phyloP scores from a whole-genome alignment of 2,113 vertebrate species.

The Zosterops hypoxanthus region DNA sequence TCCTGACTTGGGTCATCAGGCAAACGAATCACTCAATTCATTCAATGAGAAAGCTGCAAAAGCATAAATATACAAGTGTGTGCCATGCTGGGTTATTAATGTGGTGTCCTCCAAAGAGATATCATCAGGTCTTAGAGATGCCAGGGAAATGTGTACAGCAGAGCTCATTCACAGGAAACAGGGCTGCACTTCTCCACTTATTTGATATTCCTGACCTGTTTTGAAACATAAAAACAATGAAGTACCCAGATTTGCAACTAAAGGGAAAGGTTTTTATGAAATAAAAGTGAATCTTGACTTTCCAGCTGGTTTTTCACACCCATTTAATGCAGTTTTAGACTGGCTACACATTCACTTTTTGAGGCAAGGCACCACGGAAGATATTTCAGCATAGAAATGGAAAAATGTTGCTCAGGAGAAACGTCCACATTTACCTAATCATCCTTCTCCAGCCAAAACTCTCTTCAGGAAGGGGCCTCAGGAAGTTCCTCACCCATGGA shows the following conservation, averaged over 20 bases:
- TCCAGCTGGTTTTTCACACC: not conserved
- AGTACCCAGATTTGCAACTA: not conserved
- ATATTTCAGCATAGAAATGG: not conserved
- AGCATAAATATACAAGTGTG: not conserved
- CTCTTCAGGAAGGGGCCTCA: not conserved
- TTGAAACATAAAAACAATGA: not conserved
- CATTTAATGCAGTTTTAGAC: not conserved
- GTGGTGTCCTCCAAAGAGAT: not conserved
- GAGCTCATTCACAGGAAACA: not conserved
- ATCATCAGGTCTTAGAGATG: not conserved
- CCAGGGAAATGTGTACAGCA: not conserved
- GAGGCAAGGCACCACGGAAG: not conserved
- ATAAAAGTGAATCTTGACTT: not conserved
- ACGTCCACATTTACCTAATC: not conserved
- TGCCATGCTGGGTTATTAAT: not conserved
- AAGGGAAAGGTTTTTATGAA: not conserved
- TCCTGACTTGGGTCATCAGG: not conserved
- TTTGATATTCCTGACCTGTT: not conserved
- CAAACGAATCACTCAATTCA: not conserved
- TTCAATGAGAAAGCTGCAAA: not conserved
- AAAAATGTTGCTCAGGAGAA: not conserved
- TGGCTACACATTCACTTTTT: not conserved
- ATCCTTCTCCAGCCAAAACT: not conserved
- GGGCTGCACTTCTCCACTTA: not conserved
- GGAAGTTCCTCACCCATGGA: not conserved